These are phyloP conservation scores for Aromia moschata DNA, from an alignment of 2,888 invertebrate genomes.

Conservation along the genomic window DNA sequence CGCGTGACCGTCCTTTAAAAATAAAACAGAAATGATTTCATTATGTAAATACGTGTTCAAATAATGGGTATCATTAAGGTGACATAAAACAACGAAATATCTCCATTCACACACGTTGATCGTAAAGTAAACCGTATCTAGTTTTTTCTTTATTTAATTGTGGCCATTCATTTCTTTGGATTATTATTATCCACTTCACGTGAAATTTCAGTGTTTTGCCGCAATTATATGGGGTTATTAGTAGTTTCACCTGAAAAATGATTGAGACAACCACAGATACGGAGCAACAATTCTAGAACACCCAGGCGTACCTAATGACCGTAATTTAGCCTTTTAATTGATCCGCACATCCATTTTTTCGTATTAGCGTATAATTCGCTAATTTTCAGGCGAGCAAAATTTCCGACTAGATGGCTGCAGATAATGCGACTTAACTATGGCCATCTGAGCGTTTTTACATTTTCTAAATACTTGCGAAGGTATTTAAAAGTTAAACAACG, in stretches of 20 bases:
- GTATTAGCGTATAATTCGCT: conserved; percentile 1
- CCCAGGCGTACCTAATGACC: conserved; percentile 1
- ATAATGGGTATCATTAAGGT: background rate
- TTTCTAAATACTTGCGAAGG: background rate
- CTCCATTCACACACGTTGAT: background rate
- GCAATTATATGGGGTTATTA: conserved; percentile 6
- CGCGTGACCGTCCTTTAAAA: no score
- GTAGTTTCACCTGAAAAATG: conserved; percentile 11
- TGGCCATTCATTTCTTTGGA: conserved; percentile 6
- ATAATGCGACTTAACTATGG: background rate
- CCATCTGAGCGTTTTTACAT: background rate
- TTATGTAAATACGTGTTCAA: no score
- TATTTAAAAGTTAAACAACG: no score
- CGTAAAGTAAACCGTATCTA: background rate
- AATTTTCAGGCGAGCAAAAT: background rate
- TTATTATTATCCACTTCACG: conserved; percentile 7
- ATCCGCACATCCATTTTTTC: background rate
- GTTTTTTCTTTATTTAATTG: conserved; percentile 6
- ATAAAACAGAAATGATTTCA: no score
- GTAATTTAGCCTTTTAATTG: conserved; percentile 10
- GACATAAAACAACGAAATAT: no score
- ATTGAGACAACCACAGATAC: background rate
- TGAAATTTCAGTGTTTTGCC: conserved; percentile 7
- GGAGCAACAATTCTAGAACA: conserved; percentile 9
- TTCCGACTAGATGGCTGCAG: background rate